Evolutionary conservation across 2,888 invertebrate species (phyloP).

Genomic region (Rhabditophanes sp.): DNA sequence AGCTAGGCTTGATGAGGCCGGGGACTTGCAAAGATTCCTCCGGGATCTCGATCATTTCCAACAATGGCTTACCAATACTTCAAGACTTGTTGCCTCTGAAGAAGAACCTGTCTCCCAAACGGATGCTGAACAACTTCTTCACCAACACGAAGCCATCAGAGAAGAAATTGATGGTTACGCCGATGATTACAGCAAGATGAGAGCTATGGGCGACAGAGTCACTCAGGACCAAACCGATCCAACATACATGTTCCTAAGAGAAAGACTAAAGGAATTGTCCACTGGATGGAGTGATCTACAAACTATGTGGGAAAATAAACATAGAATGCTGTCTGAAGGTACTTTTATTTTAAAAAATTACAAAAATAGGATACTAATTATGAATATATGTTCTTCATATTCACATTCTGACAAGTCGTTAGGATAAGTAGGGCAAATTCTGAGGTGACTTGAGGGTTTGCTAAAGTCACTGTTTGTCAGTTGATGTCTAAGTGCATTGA

Average conservation of each 20-base stretch:
- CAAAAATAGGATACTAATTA: too few relatives aligned
- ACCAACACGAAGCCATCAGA: conserved; percentile 90
- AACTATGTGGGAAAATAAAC: conserved; percentile 99
- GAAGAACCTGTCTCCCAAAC: conserved; percentile 78
- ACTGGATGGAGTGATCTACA: conserved; percentile 98
- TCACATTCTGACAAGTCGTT: too few relatives aligned
- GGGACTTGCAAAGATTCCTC: conserved; percentile 89
- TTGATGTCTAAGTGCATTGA: too few relatives aligned
- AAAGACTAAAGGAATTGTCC: conserved; percentile 81
- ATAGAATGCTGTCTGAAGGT: conserved; percentile 70
- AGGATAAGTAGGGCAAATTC: too few relatives aligned
- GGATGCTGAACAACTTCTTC: conserved; percentile 87
- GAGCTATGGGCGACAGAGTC: conserved; percentile 91
- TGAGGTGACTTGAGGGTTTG: too few relatives aligned
- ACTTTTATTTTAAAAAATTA: too few relatives aligned
- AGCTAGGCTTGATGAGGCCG: conserved; percentile 91
- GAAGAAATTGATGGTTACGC: conserved; percentile 98
- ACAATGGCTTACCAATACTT: conserved; percentile 91
- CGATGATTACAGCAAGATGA: conserved; percentile 89
- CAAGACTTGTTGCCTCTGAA: conserved; percentile 93
- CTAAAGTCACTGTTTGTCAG: too few relatives aligned
- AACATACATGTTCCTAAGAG: conserved; percentile 98
- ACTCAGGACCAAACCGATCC: conserved; percentile 82
- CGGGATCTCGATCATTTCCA: conserved; percentile 99
- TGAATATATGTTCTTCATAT: too few relatives aligned